These are phyloP conservation scores for Cynaeus angustus DNA, from an alignment of 2,888 invertebrate genomes.

Conservation along the genomic window DNA sequence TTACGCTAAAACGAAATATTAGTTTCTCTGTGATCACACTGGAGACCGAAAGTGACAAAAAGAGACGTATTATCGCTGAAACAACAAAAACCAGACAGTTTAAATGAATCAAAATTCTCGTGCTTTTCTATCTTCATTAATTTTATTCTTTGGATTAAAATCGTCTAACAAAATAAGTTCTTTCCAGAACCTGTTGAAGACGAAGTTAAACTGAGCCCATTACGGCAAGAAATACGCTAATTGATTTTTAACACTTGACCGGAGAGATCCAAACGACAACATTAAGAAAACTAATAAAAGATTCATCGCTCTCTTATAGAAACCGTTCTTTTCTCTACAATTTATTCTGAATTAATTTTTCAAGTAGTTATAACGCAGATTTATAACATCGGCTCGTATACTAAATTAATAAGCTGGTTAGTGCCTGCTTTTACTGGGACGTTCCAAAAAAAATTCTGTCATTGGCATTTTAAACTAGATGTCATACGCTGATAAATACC, in stretches of 20 bases:
- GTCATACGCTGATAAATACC: slow-evolving; percentile 15
- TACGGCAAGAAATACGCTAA: slow-evolving; percentile 34
- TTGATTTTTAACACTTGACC: slow-evolving; percentile 41
- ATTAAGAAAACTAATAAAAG: slow-evolving; percentile 40
- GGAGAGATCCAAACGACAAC: slow-evolving; percentile 18
- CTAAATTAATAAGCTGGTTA: slow-evolving; percentile 19
- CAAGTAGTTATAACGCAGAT: slow-evolving; percentile 16
- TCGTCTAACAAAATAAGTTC: not conserved
- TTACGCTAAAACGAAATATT: slow-evolving; percentile 47
- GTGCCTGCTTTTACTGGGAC: slow-evolving; percentile 11
- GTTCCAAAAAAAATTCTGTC: slow-evolving; percentile 21
- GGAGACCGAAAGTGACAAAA: slow-evolving; percentile 37
- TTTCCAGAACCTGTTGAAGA: slow-evolving; percentile 8
- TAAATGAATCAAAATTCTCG: no score
- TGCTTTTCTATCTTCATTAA: no score
- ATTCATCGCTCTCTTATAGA: slow-evolving; percentile 33
- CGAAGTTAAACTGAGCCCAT: slow-evolving; percentile 25
- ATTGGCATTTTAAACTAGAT: slow-evolving; percentile 28
- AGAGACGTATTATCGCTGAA: not conserved
- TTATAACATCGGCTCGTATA: not conserved
- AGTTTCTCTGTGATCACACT: slow-evolving; percentile 47
- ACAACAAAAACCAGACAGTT: no score
- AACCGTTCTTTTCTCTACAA: slow-evolving; percentile 13
- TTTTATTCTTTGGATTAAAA: no score
- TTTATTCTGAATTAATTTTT: slow-evolving; percentile 32